These are phyloP conservation scores for Sarotherodon lohbergeri DNA, from an alignment of 2,113 vertebrate genomes.

Conservation along the genomic window DNA sequence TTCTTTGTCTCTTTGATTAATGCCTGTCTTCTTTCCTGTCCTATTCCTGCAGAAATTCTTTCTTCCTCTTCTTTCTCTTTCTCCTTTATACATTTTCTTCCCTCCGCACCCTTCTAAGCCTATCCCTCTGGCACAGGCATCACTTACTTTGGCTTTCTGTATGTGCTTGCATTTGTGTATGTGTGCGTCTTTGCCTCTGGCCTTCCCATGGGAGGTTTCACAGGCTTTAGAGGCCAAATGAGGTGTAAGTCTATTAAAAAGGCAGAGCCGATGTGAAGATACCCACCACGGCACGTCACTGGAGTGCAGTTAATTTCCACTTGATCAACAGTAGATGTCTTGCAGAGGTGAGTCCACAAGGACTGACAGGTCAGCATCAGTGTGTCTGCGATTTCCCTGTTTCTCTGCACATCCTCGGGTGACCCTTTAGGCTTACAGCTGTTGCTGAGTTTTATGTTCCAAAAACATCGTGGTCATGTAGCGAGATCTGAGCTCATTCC, in stretches of 20 bases:
- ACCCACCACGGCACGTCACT: conserved; percentile 70
- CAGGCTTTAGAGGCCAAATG: conserved; percentile 82
- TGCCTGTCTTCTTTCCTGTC: background rate
- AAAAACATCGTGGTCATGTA: background rate
- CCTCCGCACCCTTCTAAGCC: background rate
- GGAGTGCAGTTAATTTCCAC: conserved; percentile 73
- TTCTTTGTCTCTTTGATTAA: background rate
- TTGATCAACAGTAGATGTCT: conserved; percentile 63
- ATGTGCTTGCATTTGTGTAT: conserved; percentile 34
- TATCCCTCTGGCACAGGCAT: background rate
- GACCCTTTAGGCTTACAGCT: conserved; percentile 9
- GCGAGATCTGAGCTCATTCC: conserved; percentile 9
- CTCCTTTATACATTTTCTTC: background rate
- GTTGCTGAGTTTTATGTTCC: background rate
- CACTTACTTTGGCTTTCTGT: conserved; percentile 38
- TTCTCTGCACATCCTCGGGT: background rate
- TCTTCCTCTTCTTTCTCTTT: background rate
- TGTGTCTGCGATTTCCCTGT: background rate
- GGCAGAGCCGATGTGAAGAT: conserved; percentile 68
- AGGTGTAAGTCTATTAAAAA: conserved; percentile 84
- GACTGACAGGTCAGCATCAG: conserved; percentile 38
- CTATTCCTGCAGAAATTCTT: background rate
- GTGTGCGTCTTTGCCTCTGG: conserved; percentile 43
- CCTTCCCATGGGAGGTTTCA: conserved; percentile 78
- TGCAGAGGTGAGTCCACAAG: conserved; percentile 24